phyloP scores from a whole-genome alignment of 1,140 invertebrate species.

The Lepidotrigona ventralis region DNA sequence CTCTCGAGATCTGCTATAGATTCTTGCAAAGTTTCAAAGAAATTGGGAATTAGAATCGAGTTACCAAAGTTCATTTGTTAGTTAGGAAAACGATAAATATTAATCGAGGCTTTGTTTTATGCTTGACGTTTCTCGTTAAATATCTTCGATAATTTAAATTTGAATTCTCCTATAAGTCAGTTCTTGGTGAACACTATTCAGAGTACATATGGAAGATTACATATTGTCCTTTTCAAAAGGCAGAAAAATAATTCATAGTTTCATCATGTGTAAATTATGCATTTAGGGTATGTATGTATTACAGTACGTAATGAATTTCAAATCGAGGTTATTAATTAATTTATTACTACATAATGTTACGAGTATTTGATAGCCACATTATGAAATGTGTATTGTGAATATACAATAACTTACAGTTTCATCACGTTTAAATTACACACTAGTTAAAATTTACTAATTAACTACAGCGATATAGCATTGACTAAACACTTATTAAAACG shows the following conservation, averaged over 20 bases:
- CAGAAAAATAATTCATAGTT: neutral
- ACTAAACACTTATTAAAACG: neutral
- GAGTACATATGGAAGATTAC: too few relatives aligned
- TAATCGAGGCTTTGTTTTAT: slow-evolving; percentile 13
- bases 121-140: slow-evolving; percentile 17
- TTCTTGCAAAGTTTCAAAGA: too few relatives aligned
- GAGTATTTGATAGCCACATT: too few relatives aligned
- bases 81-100: neutral
- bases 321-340: too few relatives aligned
- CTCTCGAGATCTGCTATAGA: too few relatives aligned
- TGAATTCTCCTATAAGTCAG: neutral
- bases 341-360: too few relatives aligned
- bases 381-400: too few relatives aligned
- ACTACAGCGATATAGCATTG: neutral
- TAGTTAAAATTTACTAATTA: neutral
- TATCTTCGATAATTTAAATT: neutral
- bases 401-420: neutral
- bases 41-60: too few relatives aligned
- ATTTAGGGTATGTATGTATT: too few relatives aligned
- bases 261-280: neutral
- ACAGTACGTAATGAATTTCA: too few relatives aligned
- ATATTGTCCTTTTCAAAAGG: neutral
- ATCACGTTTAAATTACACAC: neutral
- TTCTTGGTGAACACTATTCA: neutral
- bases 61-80: too few relatives aligned